phyloP scores from a whole-genome alignment of 2,797 vertebrate genomes.

The Sebastes wilsoni region DNA sequence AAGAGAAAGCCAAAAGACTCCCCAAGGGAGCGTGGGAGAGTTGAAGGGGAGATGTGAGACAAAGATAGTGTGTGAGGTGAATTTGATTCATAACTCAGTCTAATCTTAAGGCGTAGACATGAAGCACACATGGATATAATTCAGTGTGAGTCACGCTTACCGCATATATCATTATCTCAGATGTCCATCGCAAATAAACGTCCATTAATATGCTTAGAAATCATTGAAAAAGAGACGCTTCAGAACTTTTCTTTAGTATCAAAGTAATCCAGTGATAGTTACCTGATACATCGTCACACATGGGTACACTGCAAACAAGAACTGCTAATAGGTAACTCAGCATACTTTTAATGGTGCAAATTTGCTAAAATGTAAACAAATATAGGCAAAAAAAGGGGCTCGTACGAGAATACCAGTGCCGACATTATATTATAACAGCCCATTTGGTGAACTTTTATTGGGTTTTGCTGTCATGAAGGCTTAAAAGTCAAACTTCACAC shows the following conservation, averaged over 20 bases:
- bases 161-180: not conserved
- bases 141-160: not conserved
- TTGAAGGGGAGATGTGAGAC: not conserved
- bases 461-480: not conserved
- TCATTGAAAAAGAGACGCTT: not conserved
- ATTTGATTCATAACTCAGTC: not conserved
- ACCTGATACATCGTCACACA: not conserved
- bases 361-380: not conserved
- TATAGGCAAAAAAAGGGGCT: not conserved
- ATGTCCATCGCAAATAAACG: not conserved
- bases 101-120: not conserved
- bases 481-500: not conserved
- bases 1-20: not conserved
- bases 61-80: not conserved
- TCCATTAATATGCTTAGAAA: not conserved
- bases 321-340: not conserved
- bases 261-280: not conserved
- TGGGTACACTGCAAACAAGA: not conserved
- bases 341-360: not conserved
- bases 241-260: not conserved
- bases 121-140: not conserved
- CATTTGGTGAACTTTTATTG: not conserved
- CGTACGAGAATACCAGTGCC: accelerated
- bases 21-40: not conserved
- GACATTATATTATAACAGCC: not conserved